Conservation (phyloP, 2,113 vertebrate genomes). For the Semnornis frantzii region DNA sequence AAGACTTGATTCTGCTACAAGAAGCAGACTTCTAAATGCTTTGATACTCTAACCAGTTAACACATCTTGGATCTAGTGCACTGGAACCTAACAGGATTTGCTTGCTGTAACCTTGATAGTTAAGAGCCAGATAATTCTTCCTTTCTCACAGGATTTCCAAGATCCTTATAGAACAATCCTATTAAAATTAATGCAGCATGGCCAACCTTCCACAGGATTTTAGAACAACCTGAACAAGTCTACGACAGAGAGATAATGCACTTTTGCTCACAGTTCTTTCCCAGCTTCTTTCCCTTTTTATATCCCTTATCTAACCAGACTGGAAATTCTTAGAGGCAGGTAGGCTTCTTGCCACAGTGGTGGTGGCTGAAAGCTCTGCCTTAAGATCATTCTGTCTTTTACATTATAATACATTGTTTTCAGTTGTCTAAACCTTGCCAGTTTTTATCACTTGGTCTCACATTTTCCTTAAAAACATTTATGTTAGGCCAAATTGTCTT, state of each 20-base stretch:
- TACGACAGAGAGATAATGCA: neutral
- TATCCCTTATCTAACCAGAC: neutral
- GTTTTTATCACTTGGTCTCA: neutral
- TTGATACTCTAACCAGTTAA: neutral
- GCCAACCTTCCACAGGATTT: neutral
- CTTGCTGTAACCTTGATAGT: neutral
- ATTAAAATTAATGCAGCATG: neutral
- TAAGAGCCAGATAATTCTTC: neutral
- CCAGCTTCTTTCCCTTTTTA: neutral
- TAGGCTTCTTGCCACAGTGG: neutral
- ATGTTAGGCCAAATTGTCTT: neutral
- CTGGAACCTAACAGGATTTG: neutral
- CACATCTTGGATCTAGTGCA: neutral
- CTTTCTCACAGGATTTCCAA: neutral
- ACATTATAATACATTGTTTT: neutral
- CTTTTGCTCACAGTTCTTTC: neutral
- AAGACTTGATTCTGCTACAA: neutral
- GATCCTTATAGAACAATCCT: neutral
- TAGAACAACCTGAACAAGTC: neutral
- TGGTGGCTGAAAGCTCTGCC: neutral
- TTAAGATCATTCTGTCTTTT: neutral
- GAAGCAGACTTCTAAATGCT: neutral
- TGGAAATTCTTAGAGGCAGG: neutral
- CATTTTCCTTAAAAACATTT: neutral
- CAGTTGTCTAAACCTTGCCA: neutral